A percentile compares a stretch with the other conserved stretches of the same genome.
These are phyloP conservation scores for Centruroides vittatus DNA, from an alignment of 1,140 invertebrate species.

Conservation along the genomic window DNA sequence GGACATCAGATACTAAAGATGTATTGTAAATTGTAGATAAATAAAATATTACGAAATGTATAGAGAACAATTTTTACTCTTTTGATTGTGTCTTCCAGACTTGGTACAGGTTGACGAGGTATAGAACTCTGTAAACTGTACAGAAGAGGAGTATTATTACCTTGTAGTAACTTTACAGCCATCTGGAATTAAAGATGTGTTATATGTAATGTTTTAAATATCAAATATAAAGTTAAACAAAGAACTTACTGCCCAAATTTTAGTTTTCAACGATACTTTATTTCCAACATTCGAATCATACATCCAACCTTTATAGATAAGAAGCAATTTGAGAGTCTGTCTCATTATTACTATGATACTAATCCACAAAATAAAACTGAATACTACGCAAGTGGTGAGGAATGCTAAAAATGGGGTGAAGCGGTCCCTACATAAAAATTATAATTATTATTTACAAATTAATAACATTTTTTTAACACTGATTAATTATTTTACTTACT, in stretches of 20 bases:
- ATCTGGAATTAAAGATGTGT: constrained; percentile 11
- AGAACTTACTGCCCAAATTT: constrained; percentile 13
- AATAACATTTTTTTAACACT: too few species aligned
- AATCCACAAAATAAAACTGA: constrained; percentile 61
- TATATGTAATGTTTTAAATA: background rate
- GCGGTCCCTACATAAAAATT: constrained; percentile 1
- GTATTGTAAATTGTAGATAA: background rate
- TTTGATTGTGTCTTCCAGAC: constrained; percentile 69
- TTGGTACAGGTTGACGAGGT: constrained; percentile 78
- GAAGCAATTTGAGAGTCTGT: constrained; percentile 70
- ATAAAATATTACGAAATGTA: background rate
- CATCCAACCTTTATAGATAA: constrained; percentile 97
- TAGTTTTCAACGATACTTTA: constrained; percentile 38
- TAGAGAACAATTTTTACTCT: constrained; percentile 40
- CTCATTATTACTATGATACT: constrained; percentile 61
- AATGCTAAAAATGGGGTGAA: constrained; percentile 6
- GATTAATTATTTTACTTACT: background rate
- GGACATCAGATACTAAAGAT: constrained; percentile 58
- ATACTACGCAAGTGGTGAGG: constrained; percentile 28
- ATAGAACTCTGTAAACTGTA: constrained; percentile 95
- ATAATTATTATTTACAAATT: too few species aligned
- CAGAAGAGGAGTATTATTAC: constrained; percentile 65
- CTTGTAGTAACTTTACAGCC: constrained; percentile 22
- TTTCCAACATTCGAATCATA: constrained; percentile 58
- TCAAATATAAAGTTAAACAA: background rate